Evolutionary conservation across 1,140 invertebrate species (phyloP), one percentile per base, ranked within the genome.

Genomic region (Aphidius ervi): DNA sequence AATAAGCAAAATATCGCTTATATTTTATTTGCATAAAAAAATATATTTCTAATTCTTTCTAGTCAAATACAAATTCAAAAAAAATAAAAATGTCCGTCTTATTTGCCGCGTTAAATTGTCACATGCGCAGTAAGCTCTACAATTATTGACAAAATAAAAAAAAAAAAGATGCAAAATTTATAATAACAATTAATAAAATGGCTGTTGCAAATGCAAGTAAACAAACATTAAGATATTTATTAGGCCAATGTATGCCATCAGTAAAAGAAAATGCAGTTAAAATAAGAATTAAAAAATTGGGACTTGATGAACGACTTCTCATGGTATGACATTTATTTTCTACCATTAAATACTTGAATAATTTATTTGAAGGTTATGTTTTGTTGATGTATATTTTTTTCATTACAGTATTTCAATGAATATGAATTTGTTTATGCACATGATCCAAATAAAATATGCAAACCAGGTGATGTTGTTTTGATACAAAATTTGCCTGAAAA

Each of bases 381-480:
- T 31, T 31, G 23, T 31, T 31, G 4, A 41, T 64, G 63, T 63
- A 63, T 68, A 63, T 63, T 69, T 64, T 66, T 66, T 16, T 73
- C 62, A 55, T 86, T 83, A 65, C 70, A 94, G 92, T 91, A 92
- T 74, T 94, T 93, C 63, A 80, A 80, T 58, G 86, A 90, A 73
- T 80, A 86, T 65, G 82, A 87, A 50, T 86, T 84, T 61, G 77
- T 87, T 58, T 91, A 87, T 71, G 91, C 89, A 41, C 80, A 89
- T 70, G 92, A 95, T 82, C 89, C 90, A 5, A 70, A 87, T 1
- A 86, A 89, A 67, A 68, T 83, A 37, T 92, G 89, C 69, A 93
- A 93, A 81, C 82, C 85, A 42, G 92, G 92, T 8, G 92, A 95
- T 72, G 82, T 91, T 46, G 90, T 93, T 16, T 76, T 94, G 47